Percentiles rank a stretch among this genome's conserved stretches.
phyloP scores from a whole-genome alignment of 1,140 invertebrate genomes.

The Ceratosolen fusciceps region DNA sequence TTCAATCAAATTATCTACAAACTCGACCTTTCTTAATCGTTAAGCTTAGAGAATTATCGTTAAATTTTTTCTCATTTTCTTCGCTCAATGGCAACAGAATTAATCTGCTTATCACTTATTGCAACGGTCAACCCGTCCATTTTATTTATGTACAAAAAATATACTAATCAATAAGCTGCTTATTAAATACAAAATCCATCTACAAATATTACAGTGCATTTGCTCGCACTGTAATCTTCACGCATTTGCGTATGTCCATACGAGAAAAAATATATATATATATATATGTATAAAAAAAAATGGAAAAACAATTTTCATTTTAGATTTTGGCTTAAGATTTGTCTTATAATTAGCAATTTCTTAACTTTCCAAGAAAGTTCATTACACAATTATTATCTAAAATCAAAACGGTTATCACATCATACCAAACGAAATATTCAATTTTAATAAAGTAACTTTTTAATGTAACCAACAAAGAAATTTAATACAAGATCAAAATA shows the following conservation, averaged over 20 bases:
- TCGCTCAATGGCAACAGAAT: slow-evolving; percentile 44
- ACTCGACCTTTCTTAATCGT: slow-evolving; percentile 12
- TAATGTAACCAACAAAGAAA: slow-evolving; percentile 23
- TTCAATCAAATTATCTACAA: slow-evolving; percentile 44
- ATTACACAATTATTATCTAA: slow-evolving; percentile 1
- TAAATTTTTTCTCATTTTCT: slow-evolving; percentile 23
- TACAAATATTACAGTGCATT: slow-evolving; percentile 32
- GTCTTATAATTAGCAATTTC: background rate
- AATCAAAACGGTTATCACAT: background rate
- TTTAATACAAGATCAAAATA: background rate
- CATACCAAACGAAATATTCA: background rate
- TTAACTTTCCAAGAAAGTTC: background rate
- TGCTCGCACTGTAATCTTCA: background rate
- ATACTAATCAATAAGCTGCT: slow-evolving; percentile 44
- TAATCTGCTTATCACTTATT: slow-evolving; percentile 45
- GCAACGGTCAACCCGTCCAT: slow-evolving; percentile 31
- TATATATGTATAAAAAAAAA: no score
- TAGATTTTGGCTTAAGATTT: slow-evolving; percentile 14
- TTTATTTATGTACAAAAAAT: slow-evolving; percentile 48
- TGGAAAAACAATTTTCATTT: background rate
- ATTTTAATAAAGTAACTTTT: slow-evolving; percentile 21
- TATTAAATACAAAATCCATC: slow-evolving; percentile 43
- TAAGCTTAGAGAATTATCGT: slow-evolving; percentile 30
- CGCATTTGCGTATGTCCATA: background rate
- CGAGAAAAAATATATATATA: slow-evolving; percentile 15